phyloP scores from a whole-genome alignment of 2,888 invertebrate species.

The Phlogophora meticulosa region DNA sequence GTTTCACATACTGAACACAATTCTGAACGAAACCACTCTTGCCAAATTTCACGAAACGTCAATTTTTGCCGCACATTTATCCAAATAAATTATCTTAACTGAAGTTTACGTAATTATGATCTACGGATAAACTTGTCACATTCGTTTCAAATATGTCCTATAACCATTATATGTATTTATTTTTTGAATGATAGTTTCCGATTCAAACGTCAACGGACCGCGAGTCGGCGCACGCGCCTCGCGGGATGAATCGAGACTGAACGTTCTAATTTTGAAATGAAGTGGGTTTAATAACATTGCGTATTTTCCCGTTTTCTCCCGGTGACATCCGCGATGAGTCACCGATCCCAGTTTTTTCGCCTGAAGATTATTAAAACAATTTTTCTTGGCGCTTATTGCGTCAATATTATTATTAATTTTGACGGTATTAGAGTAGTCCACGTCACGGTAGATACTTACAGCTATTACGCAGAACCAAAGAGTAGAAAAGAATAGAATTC shows the following conservation, averaged over 20 bases:
- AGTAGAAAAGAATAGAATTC: background rate
- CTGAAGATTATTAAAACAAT: constrained; percentile 55
- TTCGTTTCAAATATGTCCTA: constrained; percentile 46
- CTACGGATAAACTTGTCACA: constrained; percentile 54
- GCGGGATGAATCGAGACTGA: constrained; percentile 83
- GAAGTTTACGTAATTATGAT: constrained; percentile 29
- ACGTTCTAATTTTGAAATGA: constrained; percentile 88
- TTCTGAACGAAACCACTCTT: constrained; percentile 16
- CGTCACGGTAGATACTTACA: constrained; percentile 11
- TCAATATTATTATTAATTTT: too few species aligned
- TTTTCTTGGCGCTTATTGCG: constrained; percentile 64
- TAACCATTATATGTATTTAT: constrained; percentile 54
- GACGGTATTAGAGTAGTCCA: constrained; percentile 35
- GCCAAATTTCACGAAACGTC: constrained; percentile 28
- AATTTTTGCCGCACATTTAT: constrained; percentile 13
- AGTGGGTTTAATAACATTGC: constrained; percentile 89
- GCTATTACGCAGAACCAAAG: constrained; percentile 1
- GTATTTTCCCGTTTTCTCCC: constrained; percentile 87
- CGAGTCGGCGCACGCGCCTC: constrained; percentile 83
- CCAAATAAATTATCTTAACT: background rate
- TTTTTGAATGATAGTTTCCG: constrained; percentile 66
- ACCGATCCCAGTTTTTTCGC: constrained; percentile 74
- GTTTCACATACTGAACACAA: constrained; percentile 29
- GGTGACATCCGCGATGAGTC: constrained; percentile 82
- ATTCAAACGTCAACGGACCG: constrained; percentile 70